Base-by-base conservation (phyloP, 64 coral and sea anemone genomes). In the Hydrozoanthus tunicans region DNA sequence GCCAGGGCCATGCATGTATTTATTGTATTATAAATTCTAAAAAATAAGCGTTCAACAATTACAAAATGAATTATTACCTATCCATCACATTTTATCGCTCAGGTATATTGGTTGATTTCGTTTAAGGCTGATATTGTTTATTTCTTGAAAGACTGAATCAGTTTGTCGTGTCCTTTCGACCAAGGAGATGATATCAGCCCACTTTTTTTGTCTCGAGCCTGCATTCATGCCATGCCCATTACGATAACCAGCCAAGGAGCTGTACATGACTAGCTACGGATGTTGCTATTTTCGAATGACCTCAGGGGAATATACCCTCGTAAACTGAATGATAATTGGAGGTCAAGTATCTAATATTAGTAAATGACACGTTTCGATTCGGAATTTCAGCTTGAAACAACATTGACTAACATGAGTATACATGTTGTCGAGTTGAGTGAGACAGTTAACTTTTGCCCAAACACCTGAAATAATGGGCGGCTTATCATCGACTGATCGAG, bases 321-420 rank as follows among this genome's bases (percentile, higher is more conserved):
- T 54, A n/a, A 73, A 57, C 66, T 70, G 0, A 27, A 53, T 11
- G 10, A 73, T 53, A 57, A 17, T 20, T 58, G 3, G 65, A 86
- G 83, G 83, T 86, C 83, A 86, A 86, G 83, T 86, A 23, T 9
- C 66, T 86, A 59, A 73, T 9, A 25, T 86, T 54, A 59, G 74
- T 70, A 43, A 26, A 61, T 75, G 84, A 73, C 56, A 61, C 84
- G 69, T 75, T 88, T 88, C 68, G 84, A 60, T 56, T 56, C 56
- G 56, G 24, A 59, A 58, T 88, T 74, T 88, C 20, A 75, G 69
- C 51, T 69, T 51, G 8, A 17, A 25, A 13, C n/a, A 17, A 6
- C 66, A 1, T 4, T 17, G 4, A 69, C 66, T 7, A 4, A 14
- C 1, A 67, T n/a, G 9, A 58, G 70, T 73, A 53, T 73, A 57